phyloP scores from a whole-genome alignment of 2,888 invertebrate species.

The Philaethria dido region DNA sequence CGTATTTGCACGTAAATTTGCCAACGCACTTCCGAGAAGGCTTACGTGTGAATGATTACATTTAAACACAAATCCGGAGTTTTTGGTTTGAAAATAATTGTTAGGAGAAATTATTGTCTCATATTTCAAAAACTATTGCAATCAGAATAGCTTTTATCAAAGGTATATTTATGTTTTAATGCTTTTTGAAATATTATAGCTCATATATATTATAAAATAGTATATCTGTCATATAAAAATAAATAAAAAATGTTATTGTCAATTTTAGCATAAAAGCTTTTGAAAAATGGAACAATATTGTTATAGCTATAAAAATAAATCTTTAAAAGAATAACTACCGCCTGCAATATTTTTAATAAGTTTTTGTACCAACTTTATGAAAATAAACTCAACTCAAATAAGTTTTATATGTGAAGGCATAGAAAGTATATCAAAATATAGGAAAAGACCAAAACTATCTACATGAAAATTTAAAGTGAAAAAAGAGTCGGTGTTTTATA shows the following conservation, averaged over 20 bases:
- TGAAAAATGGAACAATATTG: slow-evolving; percentile 11
- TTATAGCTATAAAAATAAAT: slow-evolving; percentile 3
- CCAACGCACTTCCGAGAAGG: slow-evolving; percentile 75
- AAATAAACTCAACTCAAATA: neutral
- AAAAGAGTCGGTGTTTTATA: neutral
- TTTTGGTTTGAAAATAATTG: slow-evolving; percentile 53
- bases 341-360: neutral
- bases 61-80: slow-evolving; percentile 48
- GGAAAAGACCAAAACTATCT: too few relatives aligned
- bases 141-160: neutral
- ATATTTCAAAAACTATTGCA: neutral
- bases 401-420: neutral
- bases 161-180: neutral
- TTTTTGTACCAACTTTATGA: neutral
- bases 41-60: slow-evolving; percentile 76
- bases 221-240: neutral
- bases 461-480: too few relatives aligned
- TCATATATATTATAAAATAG: slow-evolving; percentile 5
- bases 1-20: slow-evolving; percentile 83
- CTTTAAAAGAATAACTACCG: neutral
- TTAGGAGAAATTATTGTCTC: neutral
- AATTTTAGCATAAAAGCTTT: neutral
- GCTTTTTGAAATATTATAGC: neutral
- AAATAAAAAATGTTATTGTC: slow-evolving; percentile 2
- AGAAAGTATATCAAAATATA: too few relatives aligned